Evolutionary conservation across 2,888 invertebrate genomes (phyloP).

Genomic region (Caenorhabditis wallacei): DNA sequence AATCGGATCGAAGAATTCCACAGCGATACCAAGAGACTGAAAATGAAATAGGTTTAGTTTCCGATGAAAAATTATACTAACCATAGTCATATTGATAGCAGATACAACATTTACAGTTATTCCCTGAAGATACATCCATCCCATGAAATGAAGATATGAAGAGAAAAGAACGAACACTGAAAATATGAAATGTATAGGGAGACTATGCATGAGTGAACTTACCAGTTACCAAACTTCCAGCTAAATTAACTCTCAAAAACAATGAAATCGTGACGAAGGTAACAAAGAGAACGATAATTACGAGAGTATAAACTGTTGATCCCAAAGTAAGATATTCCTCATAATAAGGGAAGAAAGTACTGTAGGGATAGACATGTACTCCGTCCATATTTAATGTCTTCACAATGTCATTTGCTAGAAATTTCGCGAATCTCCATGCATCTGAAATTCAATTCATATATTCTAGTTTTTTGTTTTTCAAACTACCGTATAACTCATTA

Average conservation of each 20-base stretch:
- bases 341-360: slow-evolving; percentile 58
- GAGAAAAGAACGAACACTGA: slow-evolving; percentile 52
- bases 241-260: slow-evolving; percentile 41
- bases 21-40: slow-evolving; percentile 58
- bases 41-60: slow-evolving; percentile 2
- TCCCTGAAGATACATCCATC: slow-evolving; percentile 42
- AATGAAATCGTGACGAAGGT: slow-evolving; percentile 42
- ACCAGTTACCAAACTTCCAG: slow-evolving; percentile 51
- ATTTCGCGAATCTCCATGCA: slow-evolving; percentile 46
- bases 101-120: slow-evolving; percentile 57
- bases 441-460: slow-evolving; percentile 40
- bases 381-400: neutral
- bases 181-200: neutral
- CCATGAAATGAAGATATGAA: slow-evolving; percentile 49
- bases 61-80: too few relatives aligned
- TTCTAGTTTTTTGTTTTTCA: neutral
- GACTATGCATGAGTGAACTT: neutral
- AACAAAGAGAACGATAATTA: slow-evolving; percentile 45
- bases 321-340: slow-evolving; percentile 48
- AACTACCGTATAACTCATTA: slow-evolving; percentile 42
- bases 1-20: slow-evolving; percentile 58
- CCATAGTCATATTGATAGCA: slow-evolving; percentile 59
- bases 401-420: slow-evolving; percentile 30
- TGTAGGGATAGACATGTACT: slow-evolving; percentile 36
- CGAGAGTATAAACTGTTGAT: slow-evolving; percentile 37